Evolutionary conservation across 2,888 invertebrate species (phyloP).

Genomic region (Disparrhopalites patrizii): DNA sequence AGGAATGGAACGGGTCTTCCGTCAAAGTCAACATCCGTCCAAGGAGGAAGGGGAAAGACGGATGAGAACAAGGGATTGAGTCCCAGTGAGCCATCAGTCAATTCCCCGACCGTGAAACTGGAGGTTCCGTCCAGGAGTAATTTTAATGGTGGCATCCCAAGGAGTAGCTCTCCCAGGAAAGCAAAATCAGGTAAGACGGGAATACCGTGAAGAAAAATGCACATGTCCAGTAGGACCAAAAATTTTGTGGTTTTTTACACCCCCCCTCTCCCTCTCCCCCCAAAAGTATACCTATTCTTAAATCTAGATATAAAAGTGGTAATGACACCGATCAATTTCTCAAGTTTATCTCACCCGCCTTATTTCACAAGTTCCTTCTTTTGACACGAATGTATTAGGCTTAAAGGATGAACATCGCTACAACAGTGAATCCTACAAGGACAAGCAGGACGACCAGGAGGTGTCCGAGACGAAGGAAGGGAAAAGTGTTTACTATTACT

Average conservation of each 20-base stretch:
- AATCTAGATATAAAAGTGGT: too few species aligned
- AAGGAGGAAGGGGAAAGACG: too few species aligned
- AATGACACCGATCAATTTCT: background rate
- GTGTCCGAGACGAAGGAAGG: conserved; percentile 1
- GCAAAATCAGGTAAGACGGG: background rate
- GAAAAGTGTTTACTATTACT: conserved; percentile 25
- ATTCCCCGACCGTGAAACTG: background rate
- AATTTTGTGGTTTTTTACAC: background rate
- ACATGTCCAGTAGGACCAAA: background rate
- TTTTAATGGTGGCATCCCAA: background rate
- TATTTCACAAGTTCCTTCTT: background rate
- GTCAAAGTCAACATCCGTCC: background rate
- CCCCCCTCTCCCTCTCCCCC: too few species aligned
- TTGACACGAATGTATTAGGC: too few species aligned
- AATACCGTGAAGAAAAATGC: too few species aligned
- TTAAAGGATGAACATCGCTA: background rate
- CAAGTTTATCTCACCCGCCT: background rate
- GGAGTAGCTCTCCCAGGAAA: background rate
- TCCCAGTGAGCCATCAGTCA: background rate
- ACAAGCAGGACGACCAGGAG: background rate
- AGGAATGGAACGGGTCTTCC: background rate
- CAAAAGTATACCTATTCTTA: background rate
- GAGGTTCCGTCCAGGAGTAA: too few species aligned
- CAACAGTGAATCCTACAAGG: background rate
- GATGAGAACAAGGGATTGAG: background rate